Percentiles rank a stretch among this genome's conserved stretches.
Evolutionary conservation across 92 coral and sea anemone species (phyloP).

Genomic region (Umimayanthus chanpuru): DNA sequence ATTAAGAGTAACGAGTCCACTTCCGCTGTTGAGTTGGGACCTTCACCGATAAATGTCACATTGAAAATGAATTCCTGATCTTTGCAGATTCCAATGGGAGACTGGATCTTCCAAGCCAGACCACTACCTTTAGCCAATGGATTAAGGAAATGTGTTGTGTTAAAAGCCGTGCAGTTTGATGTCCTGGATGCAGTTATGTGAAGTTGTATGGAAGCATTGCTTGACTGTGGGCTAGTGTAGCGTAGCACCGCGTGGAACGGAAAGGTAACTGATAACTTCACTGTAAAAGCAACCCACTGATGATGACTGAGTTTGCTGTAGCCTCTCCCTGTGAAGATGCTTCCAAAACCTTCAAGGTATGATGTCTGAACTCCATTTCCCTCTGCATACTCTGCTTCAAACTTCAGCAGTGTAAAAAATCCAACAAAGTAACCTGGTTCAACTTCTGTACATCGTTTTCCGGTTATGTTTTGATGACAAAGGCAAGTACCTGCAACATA

Average conservation of each 20-base stretch:
- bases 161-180: constrained; percentile 50
- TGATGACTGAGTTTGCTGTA: constrained; percentile 61
- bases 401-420: constrained; percentile 60
- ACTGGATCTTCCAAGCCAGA: constrained; percentile 64
- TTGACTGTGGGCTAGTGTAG: constrained; percentile 55
- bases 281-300: constrained; percentile 66
- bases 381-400: constrained; percentile 81
- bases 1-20: constrained; percentile 79
- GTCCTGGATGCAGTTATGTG: constrained; percentile 48
- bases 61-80: constrained; percentile 68
- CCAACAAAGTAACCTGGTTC: constrained; percentile 68
- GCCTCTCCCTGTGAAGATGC: constrained; percentile 87
- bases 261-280: constrained; percentile 49
- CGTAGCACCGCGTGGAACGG: constrained; percentile 63
- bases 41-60: constrained; percentile 56
- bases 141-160: constrained; percentile 26
- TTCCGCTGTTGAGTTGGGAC: constrained; percentile 64
- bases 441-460: constrained; percentile 75
- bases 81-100: constrained; percentile 44
- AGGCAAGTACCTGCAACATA: constrained; percentile 75
- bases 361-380: constrained; percentile 75
- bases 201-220: constrained; percentile 49
- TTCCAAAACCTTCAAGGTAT: constrained; percentile 62
- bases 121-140: constrained; percentile 62
- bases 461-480: constrained; percentile 76